A percentile compares a stretch with the other conserved stretches of the same genome.
These are phyloP conservation scores for Helobdella robusta DNA, from an alignment of 2,888 invertebrate genomes.

Conservation along the genomic window DNA sequence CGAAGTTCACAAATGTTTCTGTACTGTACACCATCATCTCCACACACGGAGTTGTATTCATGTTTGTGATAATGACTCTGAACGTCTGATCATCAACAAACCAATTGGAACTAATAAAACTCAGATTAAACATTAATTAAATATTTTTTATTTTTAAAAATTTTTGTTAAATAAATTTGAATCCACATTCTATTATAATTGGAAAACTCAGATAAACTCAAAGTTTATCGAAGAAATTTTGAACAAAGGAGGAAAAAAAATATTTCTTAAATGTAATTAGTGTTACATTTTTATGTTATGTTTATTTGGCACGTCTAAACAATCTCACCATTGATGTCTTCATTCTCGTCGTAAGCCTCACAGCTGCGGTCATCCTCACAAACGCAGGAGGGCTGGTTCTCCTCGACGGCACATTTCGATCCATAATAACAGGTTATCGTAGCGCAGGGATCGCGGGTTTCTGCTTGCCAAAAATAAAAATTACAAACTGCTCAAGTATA, in stretches of 20 bases:
- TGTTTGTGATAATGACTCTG: not conserved
- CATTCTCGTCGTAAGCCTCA: not conserved
- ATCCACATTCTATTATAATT: no score
- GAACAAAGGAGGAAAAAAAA: not conserved
- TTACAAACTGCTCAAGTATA: no score
- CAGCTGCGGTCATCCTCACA: constrained; percentile 6
- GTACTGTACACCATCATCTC: constrained; percentile 14
- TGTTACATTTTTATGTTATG: not conserved
- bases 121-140: no score
- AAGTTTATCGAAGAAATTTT: no score
- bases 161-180: no score
- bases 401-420: not conserved
- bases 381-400: not conserved
- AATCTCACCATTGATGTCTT: not conserved
- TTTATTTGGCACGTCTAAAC: not conserved
- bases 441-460: constrained; percentile 16
- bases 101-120: no score
- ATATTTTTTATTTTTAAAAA: no score
- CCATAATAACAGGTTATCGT: constrained; percentile 1
- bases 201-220: no score
- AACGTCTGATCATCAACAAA: no score
- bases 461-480: no score
- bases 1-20: constrained; percentile 8
- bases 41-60: not conserved
- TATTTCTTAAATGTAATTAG: not conserved